Evolutionary conservation across 2,797 vertebrate genomes (phyloP).

Genomic region (Luscinia megarhynchos): DNA sequence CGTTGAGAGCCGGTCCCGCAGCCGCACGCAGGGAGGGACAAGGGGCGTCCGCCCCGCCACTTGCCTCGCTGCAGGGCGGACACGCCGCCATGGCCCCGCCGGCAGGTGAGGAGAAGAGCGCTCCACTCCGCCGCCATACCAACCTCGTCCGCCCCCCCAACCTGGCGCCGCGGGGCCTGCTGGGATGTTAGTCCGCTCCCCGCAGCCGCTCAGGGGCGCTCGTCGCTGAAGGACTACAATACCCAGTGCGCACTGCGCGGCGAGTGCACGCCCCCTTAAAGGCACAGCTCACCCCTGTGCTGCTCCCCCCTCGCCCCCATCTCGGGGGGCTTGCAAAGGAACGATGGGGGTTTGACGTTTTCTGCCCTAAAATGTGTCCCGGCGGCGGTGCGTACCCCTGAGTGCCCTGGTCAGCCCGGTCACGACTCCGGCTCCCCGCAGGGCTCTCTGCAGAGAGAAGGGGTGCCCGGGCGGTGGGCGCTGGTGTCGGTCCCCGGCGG

Average conservation of each 20-base stretch:
- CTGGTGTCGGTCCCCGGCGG: neutral
- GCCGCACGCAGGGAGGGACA: no score
- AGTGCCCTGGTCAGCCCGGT: no score
- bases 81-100: neutral
- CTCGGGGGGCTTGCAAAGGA: neutral
- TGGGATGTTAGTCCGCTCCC: neutral
- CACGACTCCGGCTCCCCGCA: neutral
- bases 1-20: neutral
- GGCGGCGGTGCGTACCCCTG: no score
- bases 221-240: rapidly evolving
- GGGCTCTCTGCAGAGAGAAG: neutral
- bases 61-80: conserved; percentile 47
- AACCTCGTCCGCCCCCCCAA: neutral
- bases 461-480: no score
- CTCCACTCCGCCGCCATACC: conserved; percentile 29
- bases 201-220: rapidly evolving
- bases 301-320: rapidly evolving
- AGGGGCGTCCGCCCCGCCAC: neutral
- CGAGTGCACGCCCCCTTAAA: neutral
- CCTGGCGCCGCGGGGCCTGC: neutral
- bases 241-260: neutral
- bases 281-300: neutral
- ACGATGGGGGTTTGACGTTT: rapidly evolving
- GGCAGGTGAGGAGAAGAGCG: conserved; percentile 19
- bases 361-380: neutral